Evolutionary conservation across 23 tunicate species (phyloP), one percentile per base, ranked within the genome.

Genomic region (Oikopleura albicans): DNA sequence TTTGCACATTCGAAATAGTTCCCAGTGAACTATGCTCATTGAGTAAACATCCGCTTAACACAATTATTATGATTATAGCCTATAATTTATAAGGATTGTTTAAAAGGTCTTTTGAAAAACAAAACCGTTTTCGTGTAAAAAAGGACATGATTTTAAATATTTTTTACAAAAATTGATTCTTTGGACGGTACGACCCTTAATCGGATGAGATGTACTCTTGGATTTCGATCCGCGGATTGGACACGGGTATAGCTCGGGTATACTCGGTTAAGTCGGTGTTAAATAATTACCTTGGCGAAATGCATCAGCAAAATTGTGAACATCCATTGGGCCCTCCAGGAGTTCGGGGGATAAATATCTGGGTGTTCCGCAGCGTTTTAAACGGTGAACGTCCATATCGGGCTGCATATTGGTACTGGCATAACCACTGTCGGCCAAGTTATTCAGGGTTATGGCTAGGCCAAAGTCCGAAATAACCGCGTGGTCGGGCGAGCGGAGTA

Each of bases 401-500:
- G 35, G 27, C 63, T 49, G 63, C 12, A 22, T 49, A 71, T 71
- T 71, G 37, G 27, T 2, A 2, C 79, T 29, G 2, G 33, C 36
- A 71, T 2, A 2, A 2, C 4, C 4, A 16, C 35, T 31, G 33
- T 16, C 79, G 2, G 37, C 31, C 2, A 2, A 37, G 27, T 16
- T 29, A 29, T 29, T 16, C 31, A 71, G 37, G 33, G 79, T 37
- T 2, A 71, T 71, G 33, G 79, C 79, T 2, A 71, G 79, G 37
- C 79, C 79, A 29, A 71, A 71, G 79, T 71, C 79, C 37, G 79
- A 71, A 71, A 71, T 71, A 71, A 71, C 37, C 79, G 79, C 79
- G 79, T 71, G 79, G 2, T 71, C 37, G 2, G 79, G 79, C 33
- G 36, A 2, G 4, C 35, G 28, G 33, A 71, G 79, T 4, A 71